Evolutionary conservation across 1,140 invertebrate genomes (phyloP), one percentile per base, ranked within the genome.

Genomic region (Polypedilum pembai): DNA sequence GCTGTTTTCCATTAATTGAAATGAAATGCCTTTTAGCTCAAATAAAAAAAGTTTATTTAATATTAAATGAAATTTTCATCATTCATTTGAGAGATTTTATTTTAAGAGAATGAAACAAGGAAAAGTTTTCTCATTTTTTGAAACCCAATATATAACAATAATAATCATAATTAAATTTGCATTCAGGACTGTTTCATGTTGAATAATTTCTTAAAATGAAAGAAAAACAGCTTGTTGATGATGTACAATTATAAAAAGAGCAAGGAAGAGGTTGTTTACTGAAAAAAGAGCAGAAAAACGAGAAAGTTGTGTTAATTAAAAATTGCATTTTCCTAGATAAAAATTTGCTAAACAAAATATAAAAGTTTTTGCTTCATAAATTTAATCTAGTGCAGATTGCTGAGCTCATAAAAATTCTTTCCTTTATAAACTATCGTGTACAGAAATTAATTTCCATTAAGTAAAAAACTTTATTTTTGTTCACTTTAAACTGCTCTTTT

Each of bases 401-500:
- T 69, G 65, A 20, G 17, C 65, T 18, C 17, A 20, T 69, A 1
- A 69, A 69, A 69, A 69, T 69, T 69, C 10, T 7, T 69, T 69
- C 10, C 17, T 7, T 1, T 69, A 18, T 7, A 33, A 33, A 33
- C 24, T 33, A 20, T 18, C 3, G 20, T 69, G 20, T 18, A 69
- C 65, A 20, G 18, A 21, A 69, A 69, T 69, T 69, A 69, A 69
- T 69, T 69, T 69, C 17, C 65, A 69, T 69, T 20, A 69, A 69
- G 65, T 20, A 21, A 4, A 20, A 69, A 69, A 69, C 17, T 69
- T 69, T 69, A 56, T 56, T 56, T 56, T 15, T n/a, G 8, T 56
- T n/a, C n/a, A 12, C n/a, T n/a, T 15, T n/a, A 56, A 56, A 56
- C 12, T n/a, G n/a, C n/a, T n/a, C n/a, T n/a, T 12, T 56, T 56